Conservation (phyloP, 2,113 vertebrate species). For the Carassius carassius region DNA sequence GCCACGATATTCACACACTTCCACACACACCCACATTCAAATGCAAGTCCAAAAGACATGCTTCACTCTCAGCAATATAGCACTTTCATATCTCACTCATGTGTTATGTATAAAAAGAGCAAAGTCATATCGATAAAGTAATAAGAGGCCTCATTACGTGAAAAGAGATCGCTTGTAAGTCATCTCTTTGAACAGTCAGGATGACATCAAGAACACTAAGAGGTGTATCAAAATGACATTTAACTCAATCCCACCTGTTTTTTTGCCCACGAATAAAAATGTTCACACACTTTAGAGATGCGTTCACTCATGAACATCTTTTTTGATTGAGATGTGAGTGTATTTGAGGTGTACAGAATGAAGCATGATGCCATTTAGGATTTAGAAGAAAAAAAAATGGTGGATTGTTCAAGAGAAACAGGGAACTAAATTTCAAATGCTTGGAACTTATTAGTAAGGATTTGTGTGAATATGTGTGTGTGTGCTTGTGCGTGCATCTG, state of each 20-base stretch:
- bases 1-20: conserved; percentile 36
- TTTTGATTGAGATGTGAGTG: not conserved
- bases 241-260: not conserved
- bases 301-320: not conserved
- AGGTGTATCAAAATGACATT: not conserved
- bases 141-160: not conserved
- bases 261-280: no score
- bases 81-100: conserved; percentile 9
- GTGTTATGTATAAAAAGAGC: not conserved
- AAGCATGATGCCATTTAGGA: not conserved
- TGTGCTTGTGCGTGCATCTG: conserved; percentile 3
- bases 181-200: conserved; percentile 26
- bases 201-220: no score
- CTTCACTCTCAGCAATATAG: conserved; percentile 4
- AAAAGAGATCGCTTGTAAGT: conserved; percentile 25
- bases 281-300: not conserved
- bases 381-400: not conserved
- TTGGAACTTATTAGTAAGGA: conserved; percentile 26
- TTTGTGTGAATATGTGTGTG: not conserved
- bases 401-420: conserved; percentile 31
- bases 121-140: conserved; percentile 4
- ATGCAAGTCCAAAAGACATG: conserved; percentile 21
- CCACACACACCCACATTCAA: conserved; percentile 44
- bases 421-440: conserved; percentile 41
- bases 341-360: not conserved